Conservation (phyloP, 2,888 invertebrate genomes). For the Nematopogon swammerdamellus region DNA sequence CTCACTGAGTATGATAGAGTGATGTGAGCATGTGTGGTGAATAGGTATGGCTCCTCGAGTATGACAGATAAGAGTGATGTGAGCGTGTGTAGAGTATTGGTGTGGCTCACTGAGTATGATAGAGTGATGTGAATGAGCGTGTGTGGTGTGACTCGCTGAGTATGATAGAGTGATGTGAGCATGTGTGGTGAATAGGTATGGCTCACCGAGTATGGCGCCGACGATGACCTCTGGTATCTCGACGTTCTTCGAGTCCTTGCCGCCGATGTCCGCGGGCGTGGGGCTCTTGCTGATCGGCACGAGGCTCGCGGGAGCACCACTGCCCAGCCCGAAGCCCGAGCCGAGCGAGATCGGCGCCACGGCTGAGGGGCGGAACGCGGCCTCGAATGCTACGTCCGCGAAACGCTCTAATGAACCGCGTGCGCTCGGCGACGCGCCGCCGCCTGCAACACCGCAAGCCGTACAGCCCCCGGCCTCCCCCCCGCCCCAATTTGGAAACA, state of each 20-base stretch:
- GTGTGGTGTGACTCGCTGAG: too few species aligned
- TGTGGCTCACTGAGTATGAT: too few species aligned
- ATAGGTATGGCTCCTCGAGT: too few species aligned
- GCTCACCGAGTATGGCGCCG: slow-evolving; percentile 90
- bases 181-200: too few species aligned
- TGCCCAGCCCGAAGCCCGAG: slow-evolving; percentile 61
- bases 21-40: too few species aligned
- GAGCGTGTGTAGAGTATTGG: too few species aligned
- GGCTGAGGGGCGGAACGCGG: slow-evolving; percentile 60
- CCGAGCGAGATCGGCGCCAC: slow-evolving; percentile 86
- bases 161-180: too few species aligned
- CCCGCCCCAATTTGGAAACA: slow-evolving; percentile 4
- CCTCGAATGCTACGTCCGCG: slow-evolving; percentile 73
- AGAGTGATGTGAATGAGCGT: too few species aligned
- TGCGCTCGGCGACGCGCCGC: slow-evolving; percentile 27
- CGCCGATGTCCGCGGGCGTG: slow-evolving; percentile 68
- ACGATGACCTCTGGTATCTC: slow-evolving; percentile 96
- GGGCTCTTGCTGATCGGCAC: slow-evolving; percentile 78
- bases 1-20: too few species aligned
- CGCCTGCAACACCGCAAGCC: background rate
- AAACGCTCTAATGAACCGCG: slow-evolving; percentile 70
- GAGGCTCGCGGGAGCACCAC: slow-evolving; percentile 65
- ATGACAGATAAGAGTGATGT: too few species aligned
- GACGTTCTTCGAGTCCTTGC: slow-evolving; percentile 85
- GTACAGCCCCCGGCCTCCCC: slow-evolving; percentile 2